Evolutionary conservation across 2,888 invertebrate species (phyloP).

Genomic region (Drosophila tanythrix): DNA sequence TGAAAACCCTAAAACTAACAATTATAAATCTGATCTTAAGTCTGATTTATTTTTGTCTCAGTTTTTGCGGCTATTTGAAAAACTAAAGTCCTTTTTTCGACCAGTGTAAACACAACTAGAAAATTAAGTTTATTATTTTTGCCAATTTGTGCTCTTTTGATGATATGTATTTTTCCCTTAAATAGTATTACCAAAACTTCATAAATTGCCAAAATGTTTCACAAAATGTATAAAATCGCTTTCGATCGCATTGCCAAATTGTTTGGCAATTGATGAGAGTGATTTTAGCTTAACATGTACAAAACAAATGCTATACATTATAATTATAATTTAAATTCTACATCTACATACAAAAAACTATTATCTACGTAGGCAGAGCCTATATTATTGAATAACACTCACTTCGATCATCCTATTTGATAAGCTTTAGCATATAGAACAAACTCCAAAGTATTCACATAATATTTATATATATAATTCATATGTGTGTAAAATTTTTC

Average conservation of each 20-base stretch:
- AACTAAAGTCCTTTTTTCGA: conserved; percentile 52
- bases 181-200: conserved; percentile 40
- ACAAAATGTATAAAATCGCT: conserved; percentile 43
- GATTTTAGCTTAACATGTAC: conserved; percentile 71
- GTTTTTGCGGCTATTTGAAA: conserved; percentile 46
- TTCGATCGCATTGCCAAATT: conserved; percentile 55
- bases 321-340: conserved; percentile 18
- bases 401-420: conserved; percentile 51
- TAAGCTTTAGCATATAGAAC: conserved; percentile 61
- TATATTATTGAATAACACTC: conserved; percentile 62
- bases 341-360: conserved; percentile 6
- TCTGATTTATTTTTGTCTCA: conserved; percentile 32
- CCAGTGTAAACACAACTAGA: conserved; percentile 57
- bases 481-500: conserved; percentile 40
- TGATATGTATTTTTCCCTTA: conserved; percentile 11
- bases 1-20: conserved; percentile 36
- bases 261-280: conserved; percentile 57
- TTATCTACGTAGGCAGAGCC: conserved; percentile 77
- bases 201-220: conserved; percentile 43
- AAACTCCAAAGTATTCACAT: conserved; percentile 74
- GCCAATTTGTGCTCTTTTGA: conserved; percentile 60
- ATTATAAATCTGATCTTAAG: conserved; percentile 18
- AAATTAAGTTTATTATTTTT: conserved; percentile 23
- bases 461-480: conserved; percentile 73
- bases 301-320: conserved; percentile 68